phyloP scores from a whole-genome alignment of 2,797 vertebrate species.

The Psittacula echo region DNA sequence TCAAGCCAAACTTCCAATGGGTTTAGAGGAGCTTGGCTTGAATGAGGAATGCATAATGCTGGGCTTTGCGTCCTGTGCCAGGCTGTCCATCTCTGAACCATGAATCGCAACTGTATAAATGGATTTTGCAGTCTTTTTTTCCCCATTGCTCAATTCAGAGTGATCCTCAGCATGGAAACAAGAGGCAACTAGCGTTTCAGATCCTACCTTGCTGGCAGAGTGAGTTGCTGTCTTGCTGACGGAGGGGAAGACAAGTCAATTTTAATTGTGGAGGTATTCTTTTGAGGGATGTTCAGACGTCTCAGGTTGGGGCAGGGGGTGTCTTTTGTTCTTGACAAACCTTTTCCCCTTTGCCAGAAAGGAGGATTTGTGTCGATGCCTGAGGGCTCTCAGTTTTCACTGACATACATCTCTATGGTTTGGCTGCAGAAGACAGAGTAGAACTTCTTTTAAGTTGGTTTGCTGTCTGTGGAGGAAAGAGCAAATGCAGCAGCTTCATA shows the following conservation, averaged over 20 bases:
- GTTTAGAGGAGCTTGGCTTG: constrained; percentile 50
- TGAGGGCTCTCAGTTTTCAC: constrained; percentile 14
- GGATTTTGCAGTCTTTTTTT: neutral
- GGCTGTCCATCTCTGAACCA: constrained; percentile 16
- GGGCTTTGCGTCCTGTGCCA: neutral
- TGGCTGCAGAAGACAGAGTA: constrained; percentile 28
- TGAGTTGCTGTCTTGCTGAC: neutral
- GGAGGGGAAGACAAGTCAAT: neutral
- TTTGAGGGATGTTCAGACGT: neutral
- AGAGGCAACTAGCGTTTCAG: neutral
- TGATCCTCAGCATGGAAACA: neutral
- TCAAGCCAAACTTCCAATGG: constrained; percentile 46
- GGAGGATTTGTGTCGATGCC: neutral
- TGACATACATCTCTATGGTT: neutral
- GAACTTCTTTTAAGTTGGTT: constrained; percentile 6
- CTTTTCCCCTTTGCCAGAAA: constrained; percentile 4
- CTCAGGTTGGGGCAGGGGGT: neutral
- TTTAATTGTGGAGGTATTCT: neutral
- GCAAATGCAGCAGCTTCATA: neutral
- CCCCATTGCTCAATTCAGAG: neutral
- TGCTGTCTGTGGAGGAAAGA: neutral
- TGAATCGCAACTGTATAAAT: neutral
- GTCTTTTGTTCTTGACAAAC: neutral
- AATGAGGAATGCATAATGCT: constrained; percentile 43
- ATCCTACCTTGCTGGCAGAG: neutral